A percentile compares a stretch with the other conserved stretches of the same genome.
These are phyloP conservation scores for Propsilocerus akamusi DNA, from an alignment of 1,140 invertebrate species.

Conservation along the genomic window DNA sequence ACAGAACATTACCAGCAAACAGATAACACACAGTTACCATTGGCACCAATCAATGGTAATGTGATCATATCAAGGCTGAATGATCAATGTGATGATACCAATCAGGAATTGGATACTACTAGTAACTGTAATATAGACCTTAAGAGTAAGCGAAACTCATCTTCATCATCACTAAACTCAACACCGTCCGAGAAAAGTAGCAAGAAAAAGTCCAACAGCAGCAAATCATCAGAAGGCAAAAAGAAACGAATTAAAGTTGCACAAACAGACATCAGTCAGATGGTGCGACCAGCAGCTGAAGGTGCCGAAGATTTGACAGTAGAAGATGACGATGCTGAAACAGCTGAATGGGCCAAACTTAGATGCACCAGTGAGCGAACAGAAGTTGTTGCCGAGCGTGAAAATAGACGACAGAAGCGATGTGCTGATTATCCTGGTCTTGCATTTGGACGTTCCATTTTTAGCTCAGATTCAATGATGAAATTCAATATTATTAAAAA, in stretches of 20 bases:
- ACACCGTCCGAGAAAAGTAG: no score
- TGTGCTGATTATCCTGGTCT: slow-evolving; percentile 84
- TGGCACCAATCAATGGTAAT: background rate
- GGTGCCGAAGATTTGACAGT: slow-evolving; percentile 23
- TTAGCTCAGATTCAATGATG: slow-evolving; percentile 94
- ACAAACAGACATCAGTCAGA: background rate
- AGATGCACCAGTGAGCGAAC: slow-evolving; percentile 73
- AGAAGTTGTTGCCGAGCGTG: slow-evolving; percentile 69
- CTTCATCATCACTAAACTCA: background rate
- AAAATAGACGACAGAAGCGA: slow-evolving; percentile 47
- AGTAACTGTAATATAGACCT: background rate
- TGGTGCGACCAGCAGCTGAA: slow-evolving; percentile 19
- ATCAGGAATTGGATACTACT: background rate
- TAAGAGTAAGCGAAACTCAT: background rate
- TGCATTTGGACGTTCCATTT: slow-evolving; percentile 76
- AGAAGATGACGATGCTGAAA: slow-evolving; percentile 49
- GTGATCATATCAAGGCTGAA: background rate
- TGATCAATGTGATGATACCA: background rate
- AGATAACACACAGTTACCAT: no score
- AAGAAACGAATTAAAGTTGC: background rate
- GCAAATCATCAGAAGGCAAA: background rate
- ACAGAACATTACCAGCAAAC: no score
- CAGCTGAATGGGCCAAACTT: slow-evolving; percentile 56
- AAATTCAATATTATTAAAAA: slow-evolving; percentile 93
- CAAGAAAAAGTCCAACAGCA: background rate